Conservation (phyloP, 2,113 vertebrate genomes). For the Saimiri boliviensis region DNA sequence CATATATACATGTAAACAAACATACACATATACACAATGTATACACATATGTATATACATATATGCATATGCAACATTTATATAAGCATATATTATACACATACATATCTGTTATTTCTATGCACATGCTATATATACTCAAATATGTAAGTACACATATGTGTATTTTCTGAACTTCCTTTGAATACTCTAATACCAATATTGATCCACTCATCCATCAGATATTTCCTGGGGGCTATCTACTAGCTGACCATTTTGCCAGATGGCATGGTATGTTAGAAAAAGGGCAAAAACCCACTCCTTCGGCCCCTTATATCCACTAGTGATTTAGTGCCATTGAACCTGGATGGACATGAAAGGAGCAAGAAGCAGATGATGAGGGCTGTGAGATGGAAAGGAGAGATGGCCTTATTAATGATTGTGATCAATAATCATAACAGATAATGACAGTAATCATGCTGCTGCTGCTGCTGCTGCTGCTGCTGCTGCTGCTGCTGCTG, state of each 20-base stretch:
- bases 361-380: neutral
- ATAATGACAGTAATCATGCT: neutral
- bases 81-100: neutral
- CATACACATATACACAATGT: neutral
- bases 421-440: neutral
- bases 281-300: neutral
- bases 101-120: neutral
- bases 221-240: neutral
- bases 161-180: neutral
- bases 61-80: neutral
- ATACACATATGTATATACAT: neutral
- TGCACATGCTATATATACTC: neutral
- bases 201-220: neutral
- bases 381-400: neutral
- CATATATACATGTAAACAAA: neutral
- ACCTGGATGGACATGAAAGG: neutral
- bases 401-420: too few species aligned
- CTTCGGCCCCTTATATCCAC: neutral
- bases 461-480: fast-evolving
- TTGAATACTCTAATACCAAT: neutral
- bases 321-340: neutral
- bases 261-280: neutral
- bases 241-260: neutral
- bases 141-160: neutral
- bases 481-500: fast-evolving